Percentiles rank a stretch among this genome's conserved stretches.
phyloP scores from a whole-genome alignment of 2,888 invertebrate genomes.

The Zonitis immaculata region DNA sequence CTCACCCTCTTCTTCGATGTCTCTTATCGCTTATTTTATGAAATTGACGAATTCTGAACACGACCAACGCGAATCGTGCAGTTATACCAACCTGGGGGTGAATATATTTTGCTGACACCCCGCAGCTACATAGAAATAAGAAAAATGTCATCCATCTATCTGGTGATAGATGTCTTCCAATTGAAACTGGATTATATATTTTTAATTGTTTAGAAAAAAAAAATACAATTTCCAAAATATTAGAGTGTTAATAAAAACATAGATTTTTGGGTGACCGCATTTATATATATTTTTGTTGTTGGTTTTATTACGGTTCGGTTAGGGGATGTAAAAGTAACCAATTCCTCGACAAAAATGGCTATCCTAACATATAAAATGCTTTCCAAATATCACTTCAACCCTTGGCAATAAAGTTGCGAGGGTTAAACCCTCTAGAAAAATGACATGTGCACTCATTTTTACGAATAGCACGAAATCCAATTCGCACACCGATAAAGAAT shows the following conservation, averaged over 20 bases:
- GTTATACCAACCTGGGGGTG: conserved; percentile 27
- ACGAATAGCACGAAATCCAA: conserved; percentile 30
- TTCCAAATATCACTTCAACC: conserved; percentile 30
- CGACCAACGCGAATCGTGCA: conserved; percentile 27
- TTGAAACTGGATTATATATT: no score
- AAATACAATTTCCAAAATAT: no score
- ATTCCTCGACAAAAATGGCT: conserved; percentile 19
- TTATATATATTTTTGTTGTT: conserved; percentile 8
- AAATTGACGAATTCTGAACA: conserved; percentile 23
- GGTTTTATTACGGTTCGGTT: conserved; percentile 19
- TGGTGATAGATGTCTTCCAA: conserved; percentile 6
- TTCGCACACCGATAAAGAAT: conserved; percentile 28
- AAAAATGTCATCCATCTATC: conserved; percentile 1
- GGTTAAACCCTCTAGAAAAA: conserved; percentile 25
- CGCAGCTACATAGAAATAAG: neutral
- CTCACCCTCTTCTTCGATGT: conserved; percentile 4
- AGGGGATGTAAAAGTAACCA: conserved; percentile 12
- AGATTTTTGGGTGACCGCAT: neutral
- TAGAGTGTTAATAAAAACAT: no score
- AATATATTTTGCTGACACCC: conserved; percentile 22
- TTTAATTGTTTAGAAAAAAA: no score
- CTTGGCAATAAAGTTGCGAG: conserved; percentile 28
- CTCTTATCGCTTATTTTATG: no score
- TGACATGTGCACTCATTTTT: conserved; percentile 29
- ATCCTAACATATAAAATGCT: conserved; percentile 28